Evolutionary conservation across 2,888 invertebrate genomes (phyloP).

Genomic region (Tenthredo livida): DNA sequence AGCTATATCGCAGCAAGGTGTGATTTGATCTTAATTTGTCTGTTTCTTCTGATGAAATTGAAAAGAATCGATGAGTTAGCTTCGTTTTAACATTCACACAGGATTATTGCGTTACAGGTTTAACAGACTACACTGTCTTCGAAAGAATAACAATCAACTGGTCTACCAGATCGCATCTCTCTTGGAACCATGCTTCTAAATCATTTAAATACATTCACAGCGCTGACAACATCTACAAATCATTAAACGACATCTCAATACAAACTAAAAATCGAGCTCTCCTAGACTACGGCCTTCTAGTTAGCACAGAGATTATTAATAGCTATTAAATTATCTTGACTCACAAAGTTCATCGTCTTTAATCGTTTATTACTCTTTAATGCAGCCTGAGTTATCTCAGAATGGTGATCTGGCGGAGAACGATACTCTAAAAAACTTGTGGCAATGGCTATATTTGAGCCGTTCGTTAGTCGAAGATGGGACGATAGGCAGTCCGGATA

Average conservation of each 20-base stretch:
- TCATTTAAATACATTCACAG: slow-evolving; percentile 81
- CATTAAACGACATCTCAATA: slow-evolving; percentile 85
- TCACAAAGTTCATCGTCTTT: background rate
- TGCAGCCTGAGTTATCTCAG: slow-evolving; percentile 86
- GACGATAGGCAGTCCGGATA: slow-evolving; percentile 80
- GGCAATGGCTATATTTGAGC: slow-evolving; percentile 91
- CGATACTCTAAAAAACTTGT: slow-evolving; percentile 87
- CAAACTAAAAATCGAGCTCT: slow-evolving; percentile 86
- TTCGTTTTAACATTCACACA: background rate
- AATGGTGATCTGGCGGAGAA: slow-evolving; percentile 90
- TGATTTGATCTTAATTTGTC: background rate
- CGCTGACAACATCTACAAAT: slow-evolving; percentile 80
- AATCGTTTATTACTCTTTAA: slow-evolving; percentile 61
- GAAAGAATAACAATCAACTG: slow-evolving; percentile 91
- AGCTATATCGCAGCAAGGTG: slow-evolving; percentile 80
- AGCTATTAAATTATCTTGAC: background rate
- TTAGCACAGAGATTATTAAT: slow-evolving; percentile 72
- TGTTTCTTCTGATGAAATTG: background rate
- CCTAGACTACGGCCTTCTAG: slow-evolving; percentile 90
- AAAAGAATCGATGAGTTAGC: background rate
- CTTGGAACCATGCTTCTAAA: slow-evolving; percentile 88
- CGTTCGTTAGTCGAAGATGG: slow-evolving; percentile 86
- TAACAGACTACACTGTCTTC: slow-evolving; percentile 88
- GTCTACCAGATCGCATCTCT: slow-evolving; percentile 86
- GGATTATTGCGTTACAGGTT: slow-evolving; percentile 64